Percentiles rank a stretch among this genome's conserved stretches.
phyloP scores from a whole-genome alignment of 2,113 vertebrate genomes.

The Tangachromis dhanisi region DNA sequence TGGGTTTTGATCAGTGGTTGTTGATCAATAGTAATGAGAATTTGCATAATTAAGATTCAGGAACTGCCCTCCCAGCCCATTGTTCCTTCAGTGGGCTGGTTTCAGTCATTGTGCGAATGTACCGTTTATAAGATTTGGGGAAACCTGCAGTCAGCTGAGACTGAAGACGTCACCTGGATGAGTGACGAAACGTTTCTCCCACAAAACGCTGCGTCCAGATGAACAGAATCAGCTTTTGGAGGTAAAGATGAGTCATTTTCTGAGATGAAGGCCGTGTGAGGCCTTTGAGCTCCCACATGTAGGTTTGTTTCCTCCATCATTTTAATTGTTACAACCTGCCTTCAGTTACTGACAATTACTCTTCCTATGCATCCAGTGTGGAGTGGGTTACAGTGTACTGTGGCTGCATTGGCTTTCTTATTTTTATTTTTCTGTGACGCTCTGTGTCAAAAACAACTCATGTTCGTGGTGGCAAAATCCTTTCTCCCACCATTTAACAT shows the following conservation, averaged over 20 bases:
- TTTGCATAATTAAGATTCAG: background rate
- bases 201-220: background rate
- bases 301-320: background rate
- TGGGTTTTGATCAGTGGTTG: fast-evolving
- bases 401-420: background rate
- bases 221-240: background rate
- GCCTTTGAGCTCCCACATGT: background rate
- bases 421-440: background rate
- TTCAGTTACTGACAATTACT: background rate
- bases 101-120: background rate
- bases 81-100: background rate
- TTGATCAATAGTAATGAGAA: background rate
- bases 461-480: fast-evolving
- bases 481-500: background rate
- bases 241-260: background rate
- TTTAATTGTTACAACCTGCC: background rate
- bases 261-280: background rate
- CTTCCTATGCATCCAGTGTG: background rate
- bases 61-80: fast-evolving
- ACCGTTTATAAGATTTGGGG: fast-evolving
- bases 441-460: background rate
- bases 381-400: fast-evolving
- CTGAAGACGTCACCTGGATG: fast-evolving
- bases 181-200: fast-evolving
- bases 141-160: background rate